Percentiles rank a stretch among this genome's conserved stretches.
These are phyloP conservation scores for Mirounga angustirostris DNA, from an alignment of 2,113 vertebrate genomes.

Conservation along the genomic window DNA sequence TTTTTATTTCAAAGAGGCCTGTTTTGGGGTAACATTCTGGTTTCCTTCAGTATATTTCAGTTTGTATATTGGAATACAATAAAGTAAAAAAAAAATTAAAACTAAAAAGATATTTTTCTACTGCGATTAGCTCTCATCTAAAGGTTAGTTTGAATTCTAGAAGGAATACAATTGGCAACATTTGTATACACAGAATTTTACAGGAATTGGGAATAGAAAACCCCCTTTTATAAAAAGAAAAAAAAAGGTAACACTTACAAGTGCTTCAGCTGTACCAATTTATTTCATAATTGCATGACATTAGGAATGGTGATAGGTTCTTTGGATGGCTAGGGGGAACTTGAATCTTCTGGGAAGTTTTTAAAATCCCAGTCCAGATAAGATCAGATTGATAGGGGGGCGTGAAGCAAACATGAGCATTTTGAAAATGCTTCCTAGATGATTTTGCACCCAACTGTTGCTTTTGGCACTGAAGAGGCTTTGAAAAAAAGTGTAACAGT, in stretches of 20 bases:
- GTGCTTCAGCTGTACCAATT: not conserved
- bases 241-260: not conserved
- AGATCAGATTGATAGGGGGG: not conserved
- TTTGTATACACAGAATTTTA: not conserved
- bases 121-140: not conserved
- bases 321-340: not conserved
- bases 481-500: not conserved
- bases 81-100: constrained; percentile 23
- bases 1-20: not conserved
- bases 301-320: not conserved
- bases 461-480: not conserved
- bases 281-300: not conserved
- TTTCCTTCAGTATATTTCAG: not conserved
- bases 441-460: not conserved
- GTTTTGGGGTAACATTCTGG: not conserved
- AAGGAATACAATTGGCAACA: not conserved
- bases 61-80: not conserved
- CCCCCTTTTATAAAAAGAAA: not conserved
- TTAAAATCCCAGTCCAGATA: not conserved
- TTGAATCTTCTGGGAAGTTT: not conserved
- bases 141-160: constrained; percentile 10
- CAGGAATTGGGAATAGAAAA: not conserved
- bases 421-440: constrained; percentile 35
- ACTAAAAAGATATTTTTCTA: not conserved
- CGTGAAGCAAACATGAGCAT: not conserved